Conservation (phyloP, 2,113 vertebrate genomes). For the Lepisosteus oculatus region DNA sequence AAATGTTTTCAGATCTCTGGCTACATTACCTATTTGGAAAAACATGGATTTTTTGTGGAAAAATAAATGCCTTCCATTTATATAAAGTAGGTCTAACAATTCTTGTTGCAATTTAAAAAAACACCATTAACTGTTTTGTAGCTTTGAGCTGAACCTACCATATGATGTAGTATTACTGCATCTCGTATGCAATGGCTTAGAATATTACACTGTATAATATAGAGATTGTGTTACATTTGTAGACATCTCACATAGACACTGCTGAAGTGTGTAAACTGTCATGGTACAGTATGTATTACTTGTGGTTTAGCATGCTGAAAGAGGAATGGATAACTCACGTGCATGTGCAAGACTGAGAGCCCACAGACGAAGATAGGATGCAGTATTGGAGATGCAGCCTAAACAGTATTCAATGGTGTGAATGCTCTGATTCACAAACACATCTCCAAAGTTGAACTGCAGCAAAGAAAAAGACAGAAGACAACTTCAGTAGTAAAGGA, state of each 20-base stretch:
- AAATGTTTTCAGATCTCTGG: too few relatives aligned
- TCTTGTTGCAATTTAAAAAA: too few relatives aligned
- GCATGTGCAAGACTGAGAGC: constrained; percentile 49
- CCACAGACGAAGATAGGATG: constrained; percentile 51
- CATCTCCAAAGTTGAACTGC: constrained; percentile 38
- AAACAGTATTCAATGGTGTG: constrained; percentile 51
- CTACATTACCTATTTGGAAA: too few relatives aligned
- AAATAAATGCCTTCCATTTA: too few relatives aligned
- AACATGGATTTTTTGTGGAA: too few relatives aligned
- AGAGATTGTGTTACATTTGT: too few relatives aligned
- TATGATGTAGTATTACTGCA: not conserved
- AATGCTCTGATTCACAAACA: constrained; percentile 42
- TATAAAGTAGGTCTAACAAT: too few relatives aligned
- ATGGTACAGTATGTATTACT: not conserved
- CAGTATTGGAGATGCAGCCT: constrained; percentile 51
- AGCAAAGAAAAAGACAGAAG: not conserved
- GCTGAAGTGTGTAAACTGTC: too few relatives aligned
- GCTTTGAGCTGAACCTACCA: not conserved
- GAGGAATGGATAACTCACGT: constrained; percentile 17
- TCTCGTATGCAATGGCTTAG: not conserved
- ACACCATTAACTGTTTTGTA: too few relatives aligned
- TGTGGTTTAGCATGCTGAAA: not conserved
- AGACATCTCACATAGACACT: not conserved
- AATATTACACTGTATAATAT: too few relatives aligned
- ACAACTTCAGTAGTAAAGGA: not conserved